Evolutionary conservation across 2,113 vertebrate genomes (phyloP).

Genomic region (Hipposideros armiger): DNA sequence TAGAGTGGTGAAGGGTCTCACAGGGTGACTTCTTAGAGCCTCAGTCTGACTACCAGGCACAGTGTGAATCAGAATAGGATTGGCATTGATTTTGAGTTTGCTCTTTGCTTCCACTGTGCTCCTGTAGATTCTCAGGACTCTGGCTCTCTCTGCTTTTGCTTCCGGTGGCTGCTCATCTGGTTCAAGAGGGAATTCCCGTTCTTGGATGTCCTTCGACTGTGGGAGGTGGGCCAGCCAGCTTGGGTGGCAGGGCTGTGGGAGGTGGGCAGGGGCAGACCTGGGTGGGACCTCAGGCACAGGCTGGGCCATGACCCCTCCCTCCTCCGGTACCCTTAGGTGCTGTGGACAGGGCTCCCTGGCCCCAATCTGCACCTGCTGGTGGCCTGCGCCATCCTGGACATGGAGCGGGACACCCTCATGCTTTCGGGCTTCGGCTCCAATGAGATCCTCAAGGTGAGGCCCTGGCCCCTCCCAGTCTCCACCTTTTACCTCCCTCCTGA

Average conservation of each 20-base stretch:
- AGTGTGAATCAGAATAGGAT: background rate
- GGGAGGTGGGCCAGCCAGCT: slow-evolving; percentile 89
- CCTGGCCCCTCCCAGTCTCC: fast-evolving
- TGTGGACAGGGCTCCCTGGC: slow-evolving; percentile 93
- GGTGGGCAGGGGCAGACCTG: background rate
- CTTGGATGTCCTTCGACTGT: slow-evolving; percentile 92
- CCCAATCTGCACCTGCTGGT: slow-evolving; percentile 94
- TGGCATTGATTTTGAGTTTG: too few relatives aligned
- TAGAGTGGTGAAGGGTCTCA: background rate
- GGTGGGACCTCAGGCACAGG: background rate
- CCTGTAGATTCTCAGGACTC: slow-evolving; percentile 86
- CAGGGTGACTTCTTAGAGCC: background rate
- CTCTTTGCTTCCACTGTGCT: background rate
- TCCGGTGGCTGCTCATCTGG: slow-evolving; percentile 97
- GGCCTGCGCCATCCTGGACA: slow-evolving; percentile 93
- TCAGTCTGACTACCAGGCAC: fast-evolving
- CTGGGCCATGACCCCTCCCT: background rate
- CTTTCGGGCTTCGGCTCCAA: slow-evolving; percentile 95
- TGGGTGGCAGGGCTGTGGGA: background rate
- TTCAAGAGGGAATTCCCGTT: slow-evolving; percentile 96
- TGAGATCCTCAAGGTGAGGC: slow-evolving; percentile 94
- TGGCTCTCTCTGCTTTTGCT: slow-evolving; percentile 87
- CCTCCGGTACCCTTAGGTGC: slow-evolving; percentile 85
- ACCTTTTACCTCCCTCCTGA: background rate
- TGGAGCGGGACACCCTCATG: slow-evolving; percentile 93